Conservation (phyloP, 2,797 vertebrate genomes). For the Sebastes trivittatus region DNA sequence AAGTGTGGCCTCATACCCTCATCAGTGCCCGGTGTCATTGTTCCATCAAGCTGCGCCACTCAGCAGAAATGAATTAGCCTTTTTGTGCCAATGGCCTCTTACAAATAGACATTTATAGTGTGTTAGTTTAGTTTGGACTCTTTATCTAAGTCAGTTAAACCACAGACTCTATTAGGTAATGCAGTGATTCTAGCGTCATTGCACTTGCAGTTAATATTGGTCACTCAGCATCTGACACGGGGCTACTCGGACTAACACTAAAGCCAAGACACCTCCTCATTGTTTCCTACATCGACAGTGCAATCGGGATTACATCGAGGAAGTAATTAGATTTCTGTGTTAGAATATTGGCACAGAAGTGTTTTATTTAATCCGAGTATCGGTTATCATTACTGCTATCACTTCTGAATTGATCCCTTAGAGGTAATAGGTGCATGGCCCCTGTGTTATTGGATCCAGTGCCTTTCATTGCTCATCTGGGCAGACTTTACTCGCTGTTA, state of each 20-base stretch:
- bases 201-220: constrained; percentile 24
- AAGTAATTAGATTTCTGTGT: constrained; percentile 40
- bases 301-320: constrained; percentile 19
- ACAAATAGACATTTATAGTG: constrained; percentile 54
- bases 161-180: constrained; percentile 41
- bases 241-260: constrained; percentile 16
- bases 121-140: constrained; percentile 59
- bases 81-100: constrained; percentile 54
- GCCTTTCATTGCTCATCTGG: constrained; percentile 42
- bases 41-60: constrained; percentile 47
- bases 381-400: constrained; percentile 47
- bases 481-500: constrained; percentile 20
- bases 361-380: constrained; percentile 60
- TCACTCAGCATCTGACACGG: constrained; percentile 12
- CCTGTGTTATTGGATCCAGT: constrained; percentile 45
- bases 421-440: constrained; percentile 38
- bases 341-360: constrained; percentile 12
- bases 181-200: constrained; percentile 26
- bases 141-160: constrained; percentile 54
- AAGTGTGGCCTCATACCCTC: constrained; percentile 24
- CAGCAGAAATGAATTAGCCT: constrained; percentile 51
- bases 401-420: constrained; percentile 48
- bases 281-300: constrained; percentile 41
- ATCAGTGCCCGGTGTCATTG: constrained; percentile 42
- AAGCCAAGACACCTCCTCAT: constrained; percentile 11